A percentile compares a stretch with the other conserved stretches of the same genome.
These are phyloP conservation scores for Drosophila pseudotakahashii DNA, from an alignment of 2,888 invertebrate genomes.

Conservation along the genomic window DNA sequence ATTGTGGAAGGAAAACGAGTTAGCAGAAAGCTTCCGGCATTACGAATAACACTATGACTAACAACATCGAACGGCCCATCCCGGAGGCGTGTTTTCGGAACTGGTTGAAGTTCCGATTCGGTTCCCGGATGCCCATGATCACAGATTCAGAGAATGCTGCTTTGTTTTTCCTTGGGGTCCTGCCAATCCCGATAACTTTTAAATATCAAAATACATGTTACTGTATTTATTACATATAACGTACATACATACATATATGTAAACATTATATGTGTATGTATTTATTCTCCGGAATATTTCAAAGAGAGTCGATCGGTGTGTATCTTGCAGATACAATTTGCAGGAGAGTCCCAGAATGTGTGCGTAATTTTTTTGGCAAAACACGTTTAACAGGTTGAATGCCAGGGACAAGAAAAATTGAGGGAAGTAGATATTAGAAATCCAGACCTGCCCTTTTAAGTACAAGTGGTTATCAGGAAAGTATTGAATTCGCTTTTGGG, in stretches of 20 bases:
- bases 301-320: not conserved
- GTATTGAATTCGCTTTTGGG: too few species aligned
- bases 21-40: conserved; percentile 53
- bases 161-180: too few species aligned
- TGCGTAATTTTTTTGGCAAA: conserved; percentile 57
- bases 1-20: conserved; percentile 18
- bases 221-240: too few species aligned
- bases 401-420: not conserved
- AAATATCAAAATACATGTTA: too few species aligned
- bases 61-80: conserved; percentile 19
- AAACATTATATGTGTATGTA: too few species aligned
- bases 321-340: conserved; percentile 44
- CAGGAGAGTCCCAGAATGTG: not conserved
- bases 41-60: conserved; percentile 51
- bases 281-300: too few species aligned
- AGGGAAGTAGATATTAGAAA: conserved; percentile 1
- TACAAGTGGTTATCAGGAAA: too few species aligned
- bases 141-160: too few species aligned
- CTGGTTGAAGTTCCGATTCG: conserved; percentile 2
- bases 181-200: too few species aligned
- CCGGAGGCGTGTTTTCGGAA: conserved; percentile 27
- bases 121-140: too few species aligned
- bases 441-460: conserved; percentile 20
- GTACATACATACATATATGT: too few species aligned
- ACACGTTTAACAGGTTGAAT: conserved; percentile 67